A percentile compares a stretch with the other conserved stretches of the same genome.
Conservation (phyloP, 2,797 vertebrate species). For the Semotilus atromaculatus region DNA sequence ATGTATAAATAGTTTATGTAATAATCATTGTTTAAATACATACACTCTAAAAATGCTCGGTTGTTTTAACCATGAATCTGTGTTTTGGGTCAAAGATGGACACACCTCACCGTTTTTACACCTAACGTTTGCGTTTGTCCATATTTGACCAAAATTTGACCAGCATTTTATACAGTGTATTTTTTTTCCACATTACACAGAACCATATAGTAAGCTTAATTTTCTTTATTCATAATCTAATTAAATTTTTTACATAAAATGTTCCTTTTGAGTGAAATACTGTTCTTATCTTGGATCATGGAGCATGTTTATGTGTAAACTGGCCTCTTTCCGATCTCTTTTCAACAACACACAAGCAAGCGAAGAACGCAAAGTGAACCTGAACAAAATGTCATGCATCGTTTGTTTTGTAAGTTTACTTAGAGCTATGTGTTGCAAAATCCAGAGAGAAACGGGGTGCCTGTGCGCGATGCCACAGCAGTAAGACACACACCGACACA, state of each 20-base stretch:
- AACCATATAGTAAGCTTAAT: not conserved
- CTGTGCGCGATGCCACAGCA: not conserved
- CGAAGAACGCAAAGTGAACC: not conserved
- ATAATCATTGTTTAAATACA: not conserved
- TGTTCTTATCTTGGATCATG: not conserved
- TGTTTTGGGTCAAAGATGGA: too few relatives aligned
- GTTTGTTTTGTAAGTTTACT: constrained; percentile 30
- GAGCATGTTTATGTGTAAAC: not conserved
- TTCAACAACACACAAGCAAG: not conserved
- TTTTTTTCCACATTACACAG: too few relatives aligned
- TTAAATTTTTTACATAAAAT: not conserved
- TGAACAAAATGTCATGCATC: constrained; percentile 12
- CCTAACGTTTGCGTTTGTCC: too few relatives aligned
- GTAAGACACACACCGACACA: not conserved
- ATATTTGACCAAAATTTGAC: too few relatives aligned
- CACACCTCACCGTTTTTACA: too few relatives aligned
- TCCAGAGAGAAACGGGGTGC: constrained; percentile 66
- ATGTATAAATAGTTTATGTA: not conserved
- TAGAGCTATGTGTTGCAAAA: constrained; percentile 66
- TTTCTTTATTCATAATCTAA: not conserved
- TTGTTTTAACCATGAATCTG: too few relatives aligned
- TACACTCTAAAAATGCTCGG: too few relatives aligned
- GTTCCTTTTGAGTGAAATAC: not conserved
- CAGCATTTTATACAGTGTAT: too few relatives aligned
- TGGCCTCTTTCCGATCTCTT: not conserved